Evolutionary conservation across 2,797 vertebrate species (phyloP), one percentile per base, ranked within the genome.

Genomic region (Enteromius radiatus): DNA sequence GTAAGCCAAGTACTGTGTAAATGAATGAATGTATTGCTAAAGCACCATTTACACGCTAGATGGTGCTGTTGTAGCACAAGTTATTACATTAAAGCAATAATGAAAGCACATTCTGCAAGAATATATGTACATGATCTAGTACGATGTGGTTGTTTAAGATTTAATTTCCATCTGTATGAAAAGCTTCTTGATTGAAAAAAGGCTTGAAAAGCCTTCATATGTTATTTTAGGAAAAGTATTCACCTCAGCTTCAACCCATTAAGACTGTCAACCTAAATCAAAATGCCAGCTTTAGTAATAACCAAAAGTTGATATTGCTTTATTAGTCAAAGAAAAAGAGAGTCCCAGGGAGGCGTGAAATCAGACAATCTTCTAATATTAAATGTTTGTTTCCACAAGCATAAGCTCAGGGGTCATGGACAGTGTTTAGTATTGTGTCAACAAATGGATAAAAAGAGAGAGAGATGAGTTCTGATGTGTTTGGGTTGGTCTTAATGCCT

Each of bases 351-450:
- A 75, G 45, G 41, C 17, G 4, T 68, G 56, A 59, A 77, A 83
- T 84, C 45, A 45, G 23, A 38, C 43, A 54, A 52, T 59, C 63
- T 31, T 81, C 71, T 49, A 76, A 84, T 61, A 85, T 68, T 70
- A 75, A 41, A 81, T 47, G n/a, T 67, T 68, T 77, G 21, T 59
- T 80, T 73, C 76, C 33, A 76, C 70, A 78, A 65, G 47, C 11
- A 82, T 68, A 76, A 49, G 28, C 81, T 45, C 69, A 14, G 33
- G 41, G 70, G 52, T 64, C 56, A 76, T 28, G 23, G 11, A 68
- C 33, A 80, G 9, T 36, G 14, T 54, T 15, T 52, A 17, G 26
- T 21, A 23, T 33, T 64, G 36, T 78, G n/a, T 54, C 49, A 85
- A 43, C 21, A 54, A 74, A 70, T 36, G 2, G 12, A 49, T 5